Evolutionary conservation across 2,113 vertebrate genomes (phyloP), one percentile per base, ranked within the genome.

Genomic region (Gila orcuttii): DNA sequence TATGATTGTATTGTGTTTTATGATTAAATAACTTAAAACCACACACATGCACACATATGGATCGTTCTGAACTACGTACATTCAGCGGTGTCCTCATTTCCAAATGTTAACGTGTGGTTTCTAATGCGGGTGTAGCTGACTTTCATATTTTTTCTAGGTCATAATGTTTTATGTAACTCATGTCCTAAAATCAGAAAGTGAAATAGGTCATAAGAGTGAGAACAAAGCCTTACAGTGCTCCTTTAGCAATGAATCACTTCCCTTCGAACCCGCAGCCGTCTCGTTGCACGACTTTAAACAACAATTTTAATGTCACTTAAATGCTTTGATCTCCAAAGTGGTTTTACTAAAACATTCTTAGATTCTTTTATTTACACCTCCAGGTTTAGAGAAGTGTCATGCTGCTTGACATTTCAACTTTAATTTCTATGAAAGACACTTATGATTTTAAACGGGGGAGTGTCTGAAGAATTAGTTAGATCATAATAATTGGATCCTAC

Each of bases 131-230:
- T 82, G 39, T 39, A 23, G 28, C 81, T 87, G 81, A 15, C 42
- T 33, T 85, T n/a, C 28, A n/a, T 7, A 84, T 88, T 0, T 89
- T 93, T 93, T 93, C 90, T 94, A 91, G 93, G 94, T 93, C 94
- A 92, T 85, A 87, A 90, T 89, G 91, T 66, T 77, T 76, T 50
- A 7, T 71, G 68, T 28, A 50, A 55, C 28, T 28, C 55, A n/a
- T 66, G 79, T 83, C 85, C 80, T 79, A 28, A 88, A 76, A 85
- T 84, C 82, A 69, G 6, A 81, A 78, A 74, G 62, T 71, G 39
- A 91, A 90, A 81, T 90, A 92, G 93, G 93, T 93, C 94, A 92
- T 0, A 66, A 84, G 80, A 55, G 33, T 45, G 36, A 71, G 12
- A 85, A 57, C 15, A 28, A 21, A 9, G 8, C 2, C 57, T 82